phyloP scores from a whole-genome alignment of 2,113 vertebrate genomes.

The Tragelaphus buxtoni region DNA sequence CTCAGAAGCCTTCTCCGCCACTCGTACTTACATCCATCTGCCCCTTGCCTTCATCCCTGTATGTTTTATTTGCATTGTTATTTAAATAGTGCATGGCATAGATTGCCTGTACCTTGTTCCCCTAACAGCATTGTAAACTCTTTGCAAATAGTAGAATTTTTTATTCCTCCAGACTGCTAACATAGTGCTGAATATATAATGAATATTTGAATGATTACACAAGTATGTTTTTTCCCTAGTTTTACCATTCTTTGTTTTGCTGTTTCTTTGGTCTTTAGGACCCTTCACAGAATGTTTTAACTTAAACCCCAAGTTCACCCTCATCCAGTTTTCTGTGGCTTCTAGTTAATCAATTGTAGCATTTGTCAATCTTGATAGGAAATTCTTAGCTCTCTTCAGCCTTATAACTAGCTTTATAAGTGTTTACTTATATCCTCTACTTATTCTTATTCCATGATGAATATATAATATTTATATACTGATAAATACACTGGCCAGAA shows the following conservation, averaged over 20 bases:
- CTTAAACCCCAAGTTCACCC: not conserved
- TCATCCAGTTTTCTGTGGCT: not conserved
- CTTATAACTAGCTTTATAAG: not conserved
- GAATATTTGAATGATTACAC: not conserved
- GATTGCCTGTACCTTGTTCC: not conserved
- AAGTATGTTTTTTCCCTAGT: not conserved
- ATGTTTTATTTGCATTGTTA: not conserved
- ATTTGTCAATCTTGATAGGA: not conserved
- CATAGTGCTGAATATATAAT: not conserved
- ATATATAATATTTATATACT: not conserved
- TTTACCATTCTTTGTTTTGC: not conserved
- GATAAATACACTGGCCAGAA: not conserved
- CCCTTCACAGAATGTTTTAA: not conserved
- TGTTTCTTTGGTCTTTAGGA: not conserved
- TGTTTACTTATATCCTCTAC: not conserved
- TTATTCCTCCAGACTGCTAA: not conserved
- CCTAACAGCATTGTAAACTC: not conserved
- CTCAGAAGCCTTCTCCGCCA: not conserved
- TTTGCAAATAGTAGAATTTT: not conserved
- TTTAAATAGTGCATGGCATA: not conserved
- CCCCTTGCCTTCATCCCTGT: not conserved
- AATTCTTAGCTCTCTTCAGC: not conserved
- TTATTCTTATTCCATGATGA: constrained; percentile 4
- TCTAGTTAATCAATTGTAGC: not conserved
- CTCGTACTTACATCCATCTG: not conserved